Base-by-base conservation (phyloP, 2,797 vertebrate species). In the Gambelia wislizenii region DNA sequence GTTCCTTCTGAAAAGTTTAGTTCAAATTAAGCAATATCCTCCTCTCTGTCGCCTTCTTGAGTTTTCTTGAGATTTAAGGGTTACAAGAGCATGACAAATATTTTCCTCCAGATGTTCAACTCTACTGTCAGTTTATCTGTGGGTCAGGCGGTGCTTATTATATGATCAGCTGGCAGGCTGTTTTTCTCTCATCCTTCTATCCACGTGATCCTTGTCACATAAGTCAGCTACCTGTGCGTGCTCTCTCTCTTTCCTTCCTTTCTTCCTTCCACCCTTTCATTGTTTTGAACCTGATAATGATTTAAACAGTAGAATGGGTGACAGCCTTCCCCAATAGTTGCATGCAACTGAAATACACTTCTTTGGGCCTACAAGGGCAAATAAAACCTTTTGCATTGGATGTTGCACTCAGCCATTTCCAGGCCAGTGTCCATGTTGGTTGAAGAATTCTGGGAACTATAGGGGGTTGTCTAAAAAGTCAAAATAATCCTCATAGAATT, bases 141-240 rank as follows among this genome's bases (percentile, higher is more conserved):
- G 93, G 87, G 88, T 88, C 30, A 85, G 3, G 30, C 89, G 88
- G 92, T 94, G 93, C 91, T 42, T 59, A 54, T 74, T 64, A 64
- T 87, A 91, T 93, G 87, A 27, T 30, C 0, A 10, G 47, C 54
- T 89, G 75, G 85, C 94, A 93, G 88, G 69, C 27, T n/a, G 75
- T 30, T 86, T 86, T 95, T 95, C 87, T n/a, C 87, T 91, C 33
- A 22, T 87, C 67, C 82, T 83, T 20, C 87, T 86, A n/a, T 59
- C n/a, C 90, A 89, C 0, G 0, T 75, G 91, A 88, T 85, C 82
- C n/a, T 47, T 84, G 88, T 92, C 91, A 92, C 79, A 47, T 36
- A 74, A 87, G 14, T 67, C n/a, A 89, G 75, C 91, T 92, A 61
- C 91, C 82, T 93, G 56, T 44, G 54, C 59, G 27, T 25, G 1